Evolutionary conservation across 1,140 invertebrate genomes (phyloP).

Genomic region (Ceratitis capitata): DNA sequence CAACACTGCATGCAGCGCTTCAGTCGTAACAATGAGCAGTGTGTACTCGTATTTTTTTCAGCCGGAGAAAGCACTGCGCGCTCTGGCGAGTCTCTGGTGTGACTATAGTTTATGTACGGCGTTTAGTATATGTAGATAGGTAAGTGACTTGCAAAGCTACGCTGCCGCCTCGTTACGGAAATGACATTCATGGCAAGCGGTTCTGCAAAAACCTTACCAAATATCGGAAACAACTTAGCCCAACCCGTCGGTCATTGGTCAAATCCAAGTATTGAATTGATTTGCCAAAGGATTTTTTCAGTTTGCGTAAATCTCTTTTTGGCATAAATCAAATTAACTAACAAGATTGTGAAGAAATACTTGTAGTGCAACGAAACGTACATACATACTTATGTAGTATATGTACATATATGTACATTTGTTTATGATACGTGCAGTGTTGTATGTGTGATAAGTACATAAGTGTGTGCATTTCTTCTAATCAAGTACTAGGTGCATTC

Average conservation of each 20-base stretch:
- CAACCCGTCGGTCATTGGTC: not conserved
- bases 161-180: not conserved
- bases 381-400: not conserved
- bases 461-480: not conserved
- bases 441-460: not conserved
- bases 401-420: too few relatives aligned
- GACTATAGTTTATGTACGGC: not conserved
- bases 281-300: not conserved
- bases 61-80: not conserved
- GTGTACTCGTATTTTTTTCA: not conserved
- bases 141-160: too few relatives aligned
- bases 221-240: not conserved
- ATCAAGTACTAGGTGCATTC: not conserved
- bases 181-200: conserved; percentile 8
- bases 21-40: not conserved
- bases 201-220: not conserved
- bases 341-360: not conserved
- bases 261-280: not conserved
- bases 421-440: too few relatives aligned
- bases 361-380: not conserved
- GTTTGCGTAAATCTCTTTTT: not conserved
- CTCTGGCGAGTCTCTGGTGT: conserved; percentile 7
- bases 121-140: too few relatives aligned
- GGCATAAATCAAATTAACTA: not conserved
- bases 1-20: not conserved